Evolutionary conservation across 1,140 invertebrate species (phyloP).

Genomic region (Cardiocondyla obscurior): DNA sequence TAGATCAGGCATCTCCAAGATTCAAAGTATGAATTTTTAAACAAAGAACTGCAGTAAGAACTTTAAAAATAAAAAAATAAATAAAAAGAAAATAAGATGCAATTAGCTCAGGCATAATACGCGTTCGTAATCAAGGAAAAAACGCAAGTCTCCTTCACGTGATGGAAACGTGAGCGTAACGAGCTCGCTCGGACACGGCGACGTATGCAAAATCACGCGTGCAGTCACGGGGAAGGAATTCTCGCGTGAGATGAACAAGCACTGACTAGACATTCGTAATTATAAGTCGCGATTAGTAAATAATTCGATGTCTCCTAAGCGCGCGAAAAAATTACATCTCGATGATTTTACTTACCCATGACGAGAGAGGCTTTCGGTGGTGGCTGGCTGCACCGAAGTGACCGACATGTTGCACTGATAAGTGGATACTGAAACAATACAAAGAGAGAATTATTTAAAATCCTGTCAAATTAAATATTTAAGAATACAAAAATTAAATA

Average conservation of each 20-base stretch:
- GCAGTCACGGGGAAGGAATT: neutral
- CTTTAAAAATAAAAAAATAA: no score
- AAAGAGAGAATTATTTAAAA: slow-evolving; percentile 39
- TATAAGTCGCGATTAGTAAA: neutral
- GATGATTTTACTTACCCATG: slow-evolving; percentile 74
- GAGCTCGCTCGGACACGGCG: slow-evolving; percentile 13
- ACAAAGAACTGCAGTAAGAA: no score
- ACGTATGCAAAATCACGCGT: neutral
- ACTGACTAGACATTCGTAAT: slow-evolving; percentile 22
- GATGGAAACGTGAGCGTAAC: slow-evolving; percentile 60
- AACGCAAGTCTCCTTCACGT: slow-evolving; percentile 57
- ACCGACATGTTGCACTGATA: slow-evolving; percentile 75
- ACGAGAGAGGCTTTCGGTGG: slow-evolving; percentile 77
- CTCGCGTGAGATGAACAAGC: neutral
- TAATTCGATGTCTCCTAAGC: neutral
- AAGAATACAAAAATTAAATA: no score
- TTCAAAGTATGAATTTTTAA: no score
- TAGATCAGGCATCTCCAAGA: neutral
- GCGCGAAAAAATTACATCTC: slow-evolving; percentile 8
- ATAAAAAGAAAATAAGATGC: no score
- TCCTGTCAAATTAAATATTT: neutral
- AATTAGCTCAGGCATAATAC: slow-evolving; percentile 42
- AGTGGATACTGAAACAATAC: slow-evolving; percentile 72
- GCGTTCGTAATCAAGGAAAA: slow-evolving; percentile 63
- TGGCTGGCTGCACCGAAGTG: slow-evolving; percentile 76